These are phyloP conservation scores for Aulostomus chinensis DNA, from an alignment of 2,797 vertebrate species.

Conservation along the genomic window DNA sequence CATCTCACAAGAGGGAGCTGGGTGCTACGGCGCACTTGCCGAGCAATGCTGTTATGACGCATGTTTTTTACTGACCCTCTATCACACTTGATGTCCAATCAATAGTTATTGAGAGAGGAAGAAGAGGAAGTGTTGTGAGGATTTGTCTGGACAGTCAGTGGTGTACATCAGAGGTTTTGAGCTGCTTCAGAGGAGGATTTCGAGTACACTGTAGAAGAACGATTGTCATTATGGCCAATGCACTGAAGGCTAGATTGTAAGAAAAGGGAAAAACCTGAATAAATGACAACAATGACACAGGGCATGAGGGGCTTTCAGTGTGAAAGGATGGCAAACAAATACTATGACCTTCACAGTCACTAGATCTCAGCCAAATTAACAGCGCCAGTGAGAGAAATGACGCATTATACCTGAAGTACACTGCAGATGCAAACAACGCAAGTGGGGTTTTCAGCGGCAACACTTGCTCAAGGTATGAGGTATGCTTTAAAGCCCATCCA, in stretches of 20 bases:
- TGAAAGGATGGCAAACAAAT: too few relatives aligned
- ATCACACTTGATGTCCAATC: constrained; percentile 35
- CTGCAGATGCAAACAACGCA: too few relatives aligned
- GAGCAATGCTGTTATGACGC: constrained; percentile 3
- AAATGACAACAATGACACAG: too few relatives aligned
- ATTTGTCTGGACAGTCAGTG: constrained; percentile 25
- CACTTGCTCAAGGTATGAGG: too few relatives aligned
- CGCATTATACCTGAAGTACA: too few relatives aligned
- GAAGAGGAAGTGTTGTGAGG: constrained; percentile 9
- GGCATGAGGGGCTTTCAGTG: too few relatives aligned
- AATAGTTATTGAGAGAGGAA: constrained; percentile 23
- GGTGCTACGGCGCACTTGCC: constrained; percentile 2
- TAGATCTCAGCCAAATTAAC: too few relatives aligned
- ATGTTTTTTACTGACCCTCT: constrained; percentile 10
- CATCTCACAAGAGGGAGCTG: constrained; percentile 10
- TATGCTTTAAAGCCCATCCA: too few relatives aligned
- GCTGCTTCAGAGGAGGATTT: constrained; percentile 52
- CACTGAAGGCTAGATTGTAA: constrained; percentile 5
- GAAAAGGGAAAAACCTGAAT: too few relatives aligned
- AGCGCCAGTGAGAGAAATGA: too few relatives aligned
- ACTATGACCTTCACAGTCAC: too few relatives aligned
- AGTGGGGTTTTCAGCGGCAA: too few relatives aligned
- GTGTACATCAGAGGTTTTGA: constrained; percentile 1
- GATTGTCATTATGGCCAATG: constrained; percentile 43
- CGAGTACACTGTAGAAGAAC: constrained; percentile 39